These are phyloP conservation scores for Aurelia sp. DNA, from an alignment of 30 jellyfish, hydroid and myxozoan species.

Conservation along the genomic window DNA sequence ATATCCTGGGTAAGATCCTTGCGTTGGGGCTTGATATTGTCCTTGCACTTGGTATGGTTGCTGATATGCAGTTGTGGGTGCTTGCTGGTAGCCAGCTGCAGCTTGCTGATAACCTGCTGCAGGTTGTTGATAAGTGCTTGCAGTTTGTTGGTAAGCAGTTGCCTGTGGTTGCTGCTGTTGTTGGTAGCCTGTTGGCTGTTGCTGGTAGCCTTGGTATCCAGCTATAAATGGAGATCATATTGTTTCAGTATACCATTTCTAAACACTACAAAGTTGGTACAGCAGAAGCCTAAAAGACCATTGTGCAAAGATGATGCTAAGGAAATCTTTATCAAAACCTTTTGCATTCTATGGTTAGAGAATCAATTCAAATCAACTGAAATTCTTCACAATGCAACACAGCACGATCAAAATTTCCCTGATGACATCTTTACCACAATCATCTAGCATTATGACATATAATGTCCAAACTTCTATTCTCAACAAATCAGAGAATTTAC, in stretches of 20 bases:
- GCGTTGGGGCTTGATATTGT: conserved; percentile 49
- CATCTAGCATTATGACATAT: too few relatives aligned
- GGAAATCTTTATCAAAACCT: too few relatives aligned
- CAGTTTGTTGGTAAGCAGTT: conserved; percentile 1
- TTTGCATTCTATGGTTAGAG: too few relatives aligned
- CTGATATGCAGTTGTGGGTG: conserved; percentile 18
- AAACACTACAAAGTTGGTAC: not conserved
- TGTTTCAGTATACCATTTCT: not conserved
- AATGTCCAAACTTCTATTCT: too few relatives aligned
- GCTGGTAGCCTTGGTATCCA: conserved; percentile 40
- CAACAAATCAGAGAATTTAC: too few relatives aligned
- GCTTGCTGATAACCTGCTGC: conserved; percentile 27
- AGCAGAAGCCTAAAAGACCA: not conserved
- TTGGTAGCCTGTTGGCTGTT: not conserved
- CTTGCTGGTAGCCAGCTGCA: not conserved
- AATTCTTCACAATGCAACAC: too few relatives aligned
- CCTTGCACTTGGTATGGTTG: conserved; percentile 40
- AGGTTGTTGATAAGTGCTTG: conserved; percentile 13
- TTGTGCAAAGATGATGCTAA: too few relatives aligned
- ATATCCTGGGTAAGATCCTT: conserved; percentile 48
- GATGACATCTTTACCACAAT: too few relatives aligned
- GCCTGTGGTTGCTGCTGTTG: conserved; percentile 41
- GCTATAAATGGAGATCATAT: not conserved
- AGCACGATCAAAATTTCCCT: too few relatives aligned
- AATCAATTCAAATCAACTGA: too few relatives aligned